These are phyloP conservation scores for Clinocottus analis DNA, from an alignment of 2,113 vertebrate genomes.

Conservation along the genomic window DNA sequence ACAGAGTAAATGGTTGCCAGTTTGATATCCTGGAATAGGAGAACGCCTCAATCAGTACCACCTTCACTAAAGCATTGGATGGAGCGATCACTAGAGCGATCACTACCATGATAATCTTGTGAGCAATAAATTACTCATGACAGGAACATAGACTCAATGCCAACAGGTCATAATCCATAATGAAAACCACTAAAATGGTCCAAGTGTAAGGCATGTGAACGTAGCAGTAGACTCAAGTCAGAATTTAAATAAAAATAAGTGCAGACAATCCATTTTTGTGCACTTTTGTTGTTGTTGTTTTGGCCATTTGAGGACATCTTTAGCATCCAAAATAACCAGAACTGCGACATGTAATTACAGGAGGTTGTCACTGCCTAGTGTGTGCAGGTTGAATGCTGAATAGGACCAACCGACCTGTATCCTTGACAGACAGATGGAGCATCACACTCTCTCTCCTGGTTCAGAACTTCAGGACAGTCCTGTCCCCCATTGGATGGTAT, in stretches of 20 bases:
- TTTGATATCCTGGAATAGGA: not conserved
- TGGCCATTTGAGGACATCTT: not conserved
- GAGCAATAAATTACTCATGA: not conserved
- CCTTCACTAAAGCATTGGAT: no score
- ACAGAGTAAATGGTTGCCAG: not conserved
- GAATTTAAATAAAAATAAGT: not conserved
- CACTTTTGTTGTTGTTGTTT: not conserved
- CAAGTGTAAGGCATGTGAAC: not conserved
- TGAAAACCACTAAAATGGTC: not conserved
- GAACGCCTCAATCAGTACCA: not conserved
- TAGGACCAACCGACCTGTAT: constrained; percentile 85
- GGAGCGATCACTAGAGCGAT: no score
- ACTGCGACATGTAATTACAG: not conserved
- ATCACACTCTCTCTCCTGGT: constrained; percentile 93
- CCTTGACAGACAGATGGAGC: constrained; percentile 84
- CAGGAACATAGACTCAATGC: not conserved
- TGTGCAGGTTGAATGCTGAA: not conserved
- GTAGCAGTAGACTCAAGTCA: not conserved
- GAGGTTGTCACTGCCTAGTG: not conserved
- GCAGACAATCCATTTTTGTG: not conserved
- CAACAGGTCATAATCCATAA: not conserved
- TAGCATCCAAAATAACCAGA: not conserved
- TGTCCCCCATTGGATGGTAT: constrained; percentile 92
- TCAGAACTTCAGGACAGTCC: constrained; percentile 92
- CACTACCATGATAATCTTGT: not conserved